These are phyloP conservation scores for Cirrhinus molitorella DNA, from an alignment of 2,797 vertebrate species.

Conservation along the genomic window DNA sequence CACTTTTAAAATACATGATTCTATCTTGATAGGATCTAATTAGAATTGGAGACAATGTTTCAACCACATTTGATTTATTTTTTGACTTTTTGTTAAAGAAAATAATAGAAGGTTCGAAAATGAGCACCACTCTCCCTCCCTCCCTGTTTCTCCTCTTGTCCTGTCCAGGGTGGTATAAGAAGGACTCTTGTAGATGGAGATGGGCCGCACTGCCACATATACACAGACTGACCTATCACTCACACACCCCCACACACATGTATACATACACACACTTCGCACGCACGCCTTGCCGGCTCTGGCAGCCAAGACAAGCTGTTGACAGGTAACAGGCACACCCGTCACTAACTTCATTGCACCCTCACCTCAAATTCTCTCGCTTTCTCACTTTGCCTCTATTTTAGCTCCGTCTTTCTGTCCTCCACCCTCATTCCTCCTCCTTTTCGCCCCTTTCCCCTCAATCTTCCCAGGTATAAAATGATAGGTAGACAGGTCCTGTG, in stretches of 20 bases:
- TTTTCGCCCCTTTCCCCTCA: slow-evolving; percentile 39
- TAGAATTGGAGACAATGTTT: not conserved
- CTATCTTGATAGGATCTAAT: not conserved
- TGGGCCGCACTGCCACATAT: slow-evolving; percentile 4
- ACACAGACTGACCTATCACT: slow-evolving; percentile 31
- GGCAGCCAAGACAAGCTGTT: slow-evolving; percentile 64
- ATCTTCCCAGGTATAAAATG: slow-evolving; percentile 29
- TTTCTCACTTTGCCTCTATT: slow-evolving; percentile 44
- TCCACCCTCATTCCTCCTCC: slow-evolving; percentile 15
- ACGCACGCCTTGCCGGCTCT: slow-evolving; percentile 55
- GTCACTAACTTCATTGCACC: slow-evolving; percentile 63
- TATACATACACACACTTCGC: slow-evolving; percentile 46
- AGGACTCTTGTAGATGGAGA: not conserved
- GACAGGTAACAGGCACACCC: slow-evolving; percentile 64
- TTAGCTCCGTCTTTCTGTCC: slow-evolving; percentile 1
- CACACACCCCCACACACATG: slow-evolving; percentile 39
- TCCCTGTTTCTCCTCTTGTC: not conserved
- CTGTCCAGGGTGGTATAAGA: not conserved
- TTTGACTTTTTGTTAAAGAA: too few species aligned
- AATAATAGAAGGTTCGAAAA: not conserved
- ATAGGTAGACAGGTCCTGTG: slow-evolving; percentile 36
- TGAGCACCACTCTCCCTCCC: too few species aligned
- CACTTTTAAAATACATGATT: not conserved
- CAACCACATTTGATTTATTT: not conserved
- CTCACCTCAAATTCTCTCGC: slow-evolving; percentile 59